These are phyloP conservation scores for Ditula angustiorana DNA, from an alignment of 2,888 invertebrate genomes.

Conservation along the genomic window DNA sequence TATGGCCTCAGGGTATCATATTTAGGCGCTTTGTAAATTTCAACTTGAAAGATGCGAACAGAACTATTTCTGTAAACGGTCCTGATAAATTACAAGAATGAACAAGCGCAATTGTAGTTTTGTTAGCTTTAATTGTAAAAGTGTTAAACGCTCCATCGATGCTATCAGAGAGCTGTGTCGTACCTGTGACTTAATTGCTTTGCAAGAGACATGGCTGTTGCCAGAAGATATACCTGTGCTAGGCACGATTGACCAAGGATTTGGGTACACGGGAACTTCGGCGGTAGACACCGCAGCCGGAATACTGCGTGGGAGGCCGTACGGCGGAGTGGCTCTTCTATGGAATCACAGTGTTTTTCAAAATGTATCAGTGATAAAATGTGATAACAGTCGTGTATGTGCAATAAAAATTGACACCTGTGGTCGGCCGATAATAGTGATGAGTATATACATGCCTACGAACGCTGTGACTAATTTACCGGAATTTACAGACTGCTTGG, in stretches of 20 bases:
- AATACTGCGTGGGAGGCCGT: constrained; percentile 23
- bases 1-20: too few species aligned
- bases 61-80: too few species aligned
- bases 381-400: neutral
- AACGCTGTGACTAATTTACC: neutral
- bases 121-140: too few species aligned
- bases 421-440: neutral
- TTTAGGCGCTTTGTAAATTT: too few species aligned
- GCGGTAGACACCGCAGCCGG: constrained; percentile 24
- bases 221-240: neutral
- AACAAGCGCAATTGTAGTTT: too few species aligned
- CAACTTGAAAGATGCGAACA: too few species aligned
- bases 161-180: too few species aligned
- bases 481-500: neutral
- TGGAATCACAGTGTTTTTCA: neutral
- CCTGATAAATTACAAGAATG: too few species aligned
- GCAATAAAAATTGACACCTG: neutral
- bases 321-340: neutral
- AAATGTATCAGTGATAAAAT: neutral
- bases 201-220: too few species aligned
- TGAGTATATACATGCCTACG: neutral
- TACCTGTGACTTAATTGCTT: too few species aligned
- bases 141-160: too few species aligned
- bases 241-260: neutral
- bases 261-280: constrained; percentile 18